Base-by-base conservation (phyloP, 2,797 vertebrate species). In the Taeniopygia guttata region DNA sequence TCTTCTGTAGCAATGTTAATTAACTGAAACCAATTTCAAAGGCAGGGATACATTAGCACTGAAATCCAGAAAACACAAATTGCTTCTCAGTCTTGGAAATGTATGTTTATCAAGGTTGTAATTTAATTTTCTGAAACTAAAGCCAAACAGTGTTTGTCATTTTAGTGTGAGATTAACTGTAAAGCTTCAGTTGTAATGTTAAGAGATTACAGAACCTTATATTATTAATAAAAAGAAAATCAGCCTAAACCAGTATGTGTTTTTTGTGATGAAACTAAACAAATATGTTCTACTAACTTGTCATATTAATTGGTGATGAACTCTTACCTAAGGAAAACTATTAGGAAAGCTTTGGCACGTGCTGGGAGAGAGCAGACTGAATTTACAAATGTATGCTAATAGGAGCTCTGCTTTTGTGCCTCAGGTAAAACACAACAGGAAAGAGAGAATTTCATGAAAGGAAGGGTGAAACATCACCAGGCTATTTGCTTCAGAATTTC, bases 221-320 rank as follows among this genome's bases (percentile, higher is more conserved):
- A 95, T 97, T 97, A 94, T 95, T 97, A 98, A 98, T 97, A 97
- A 98, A 98, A 97, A 93, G 81, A 92, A 97, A 96, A 94, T 89
- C 55, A 32, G 92, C 87, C 93, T 96, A 95, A 96, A 90, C 34
- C 43, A 62, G 36, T 46, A 84, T 2, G 85, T 94, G 77, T 5
- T 91, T 89, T 79, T 94, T 97, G 93, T 97, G 95, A 87, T 96
- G 62, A 93, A 84, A 63, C 79, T 59, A 52, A 89, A 77, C 64
- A 93, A 90, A 70, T 78, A 45, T 17, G 46, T 63, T 94, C 43
- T 84, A 62, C 5, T 63, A 74, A 66, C 29, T 87, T 83, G 17
- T 52, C 26, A 27, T 62, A 48, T 64, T 70, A 68, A 56, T 69
- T 89, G 55, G 16, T 13, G 3, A 36, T 85, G 29, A 87, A 17